Percentiles rank a stretch among this genome's conserved stretches.
phyloP scores from a whole-genome alignment of 2,888 invertebrate genomes.

The Rambutsinella grinnellia region DNA sequence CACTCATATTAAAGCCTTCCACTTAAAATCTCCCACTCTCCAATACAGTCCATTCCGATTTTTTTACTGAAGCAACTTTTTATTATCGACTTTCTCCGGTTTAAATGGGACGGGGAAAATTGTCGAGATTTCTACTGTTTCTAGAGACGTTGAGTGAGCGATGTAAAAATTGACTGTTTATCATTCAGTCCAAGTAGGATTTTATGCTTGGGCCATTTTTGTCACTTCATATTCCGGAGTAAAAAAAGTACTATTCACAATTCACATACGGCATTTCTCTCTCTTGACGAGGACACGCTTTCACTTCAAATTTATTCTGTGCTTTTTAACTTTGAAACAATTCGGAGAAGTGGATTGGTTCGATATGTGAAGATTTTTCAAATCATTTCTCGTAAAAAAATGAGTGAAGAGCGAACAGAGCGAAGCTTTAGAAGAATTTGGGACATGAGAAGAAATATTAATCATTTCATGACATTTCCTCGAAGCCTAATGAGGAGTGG shows the following conservation, averaged over 20 bases:
- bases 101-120: background rate
- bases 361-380: too few relatives aligned
- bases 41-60: background rate
- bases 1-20: background rate
- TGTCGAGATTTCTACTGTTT: background rate
- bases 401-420: background rate
- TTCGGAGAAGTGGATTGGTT: too few relatives aligned
- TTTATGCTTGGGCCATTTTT: background rate
- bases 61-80: too few relatives aligned
- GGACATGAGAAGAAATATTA: background rate
- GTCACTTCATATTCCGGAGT: background rate
- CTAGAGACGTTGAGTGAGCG: background rate
- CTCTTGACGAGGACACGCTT: background rate
- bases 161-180: background rate
- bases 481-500: background rate
- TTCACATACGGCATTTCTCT: background rate
- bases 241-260: background rate
- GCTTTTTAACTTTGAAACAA: background rate
- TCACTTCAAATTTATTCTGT: background rate
- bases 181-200: slow-evolving; percentile 3
- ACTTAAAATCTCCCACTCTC: background rate
- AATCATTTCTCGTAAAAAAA: background rate
- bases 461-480: background rate
- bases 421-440: background rate
- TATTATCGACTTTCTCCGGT: slow-evolving; percentile 26